Conservation (phyloP, 2,888 invertebrate genomes). For the Dyspetes luteomarginatus region DNA sequence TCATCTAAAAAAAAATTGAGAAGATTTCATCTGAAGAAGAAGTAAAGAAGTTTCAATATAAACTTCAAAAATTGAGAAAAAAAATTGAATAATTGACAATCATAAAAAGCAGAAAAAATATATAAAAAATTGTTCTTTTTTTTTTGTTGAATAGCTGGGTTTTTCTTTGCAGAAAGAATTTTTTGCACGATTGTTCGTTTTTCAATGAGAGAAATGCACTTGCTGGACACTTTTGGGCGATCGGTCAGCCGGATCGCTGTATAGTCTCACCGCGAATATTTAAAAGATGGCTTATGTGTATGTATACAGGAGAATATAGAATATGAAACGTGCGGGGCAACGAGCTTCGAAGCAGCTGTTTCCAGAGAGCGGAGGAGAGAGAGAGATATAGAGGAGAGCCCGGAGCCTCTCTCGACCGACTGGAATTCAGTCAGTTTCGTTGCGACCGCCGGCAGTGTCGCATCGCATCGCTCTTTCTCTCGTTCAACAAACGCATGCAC, state of each 20-base stretch:
- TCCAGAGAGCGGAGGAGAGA: constrained; percentile 39
- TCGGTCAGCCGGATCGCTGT: neutral
- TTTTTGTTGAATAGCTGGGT: neutral
- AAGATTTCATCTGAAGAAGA: no score
- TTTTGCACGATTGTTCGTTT: neutral
- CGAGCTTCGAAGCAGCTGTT: constrained; percentile 57
- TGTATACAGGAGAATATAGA: constrained; percentile 15
- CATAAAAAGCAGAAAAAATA: no score
- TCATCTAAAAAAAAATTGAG: no score
- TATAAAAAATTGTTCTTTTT: no score
- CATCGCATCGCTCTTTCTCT: constrained; percentile 48
- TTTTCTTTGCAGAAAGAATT: neutral
- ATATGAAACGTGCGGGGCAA: constrained; percentile 45
- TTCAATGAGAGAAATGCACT: constrained; percentile 10
- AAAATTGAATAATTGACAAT: no score
- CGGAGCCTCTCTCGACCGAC: constrained; percentile 49
- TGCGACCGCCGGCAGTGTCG: constrained; percentile 69
- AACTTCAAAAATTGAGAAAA: no score
- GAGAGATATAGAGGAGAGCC: constrained; percentile 31
- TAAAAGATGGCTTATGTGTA: neutral
- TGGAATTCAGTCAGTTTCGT: constrained; percentile 67
- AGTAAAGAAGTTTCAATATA: no score
- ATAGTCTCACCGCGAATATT: neutral
- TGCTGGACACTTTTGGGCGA: neutral
- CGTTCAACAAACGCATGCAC: neutral